Evolutionary conservation across 1,140 invertebrate genomes (phyloP), one percentile per base, ranked within the genome.

Genomic region (Neotoxoptera formosana): DNA sequence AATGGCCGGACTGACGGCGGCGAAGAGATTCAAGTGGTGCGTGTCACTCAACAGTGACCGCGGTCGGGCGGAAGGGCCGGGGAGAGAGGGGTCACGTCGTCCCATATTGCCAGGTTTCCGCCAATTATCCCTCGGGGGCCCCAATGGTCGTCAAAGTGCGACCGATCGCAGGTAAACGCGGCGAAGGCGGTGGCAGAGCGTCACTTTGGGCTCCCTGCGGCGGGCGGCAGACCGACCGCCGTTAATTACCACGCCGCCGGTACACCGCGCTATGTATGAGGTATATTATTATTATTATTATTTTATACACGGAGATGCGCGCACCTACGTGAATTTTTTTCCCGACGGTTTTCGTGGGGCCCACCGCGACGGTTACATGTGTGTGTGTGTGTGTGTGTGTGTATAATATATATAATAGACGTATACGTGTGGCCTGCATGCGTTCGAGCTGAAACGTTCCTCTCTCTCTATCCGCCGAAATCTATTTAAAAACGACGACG

Each of bases 401-500:
- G 17, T 47, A 86, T 86, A 86, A 87, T 89, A 53, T 88, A 41
- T 20, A 87, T 87, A 30, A 41, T 34, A 87, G 48, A 48, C 86
- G 86, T 20, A n/a, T n/a, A 48, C 23, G 17, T 53, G 30, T 34
- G 30, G 30, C 84, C 41, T n/a, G 45, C 86, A 34, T 41, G n/a
- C 47, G 17, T 51, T 87, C 23, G 60, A 67, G 60, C 30, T n/a
- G 30, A 67, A 41, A 41, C 30, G 60, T 67, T 67, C 60, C 45
- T 88, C 30, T 51, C 30, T 45, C 45, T 88, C 30, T 34, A 14
- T 45, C 67, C 53, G 30, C 34, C 51, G 89, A 67, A 90, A 90
- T 90, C 89, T 90, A 67, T 90, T 90, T 90, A 90, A 90, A 90
- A 90, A 90, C 56, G 36, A 89, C 87, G 34, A 89, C 53, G 56